These are phyloP conservation scores for Erythrocercus mccallii DNA, from an alignment of 2,113 vertebrate genomes.

Conservation along the genomic window DNA sequence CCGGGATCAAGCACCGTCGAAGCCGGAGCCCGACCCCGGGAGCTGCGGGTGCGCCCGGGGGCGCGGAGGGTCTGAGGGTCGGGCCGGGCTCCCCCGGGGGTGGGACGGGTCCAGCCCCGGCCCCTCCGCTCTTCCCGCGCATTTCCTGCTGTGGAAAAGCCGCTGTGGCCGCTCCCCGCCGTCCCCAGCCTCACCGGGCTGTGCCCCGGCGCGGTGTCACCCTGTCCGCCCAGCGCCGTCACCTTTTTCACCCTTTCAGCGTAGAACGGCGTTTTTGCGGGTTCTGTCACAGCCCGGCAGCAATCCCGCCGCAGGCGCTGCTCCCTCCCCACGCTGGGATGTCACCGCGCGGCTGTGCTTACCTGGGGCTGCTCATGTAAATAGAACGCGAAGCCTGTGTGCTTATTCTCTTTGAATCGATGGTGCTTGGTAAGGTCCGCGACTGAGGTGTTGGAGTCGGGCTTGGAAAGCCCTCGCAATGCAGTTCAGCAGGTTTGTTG, in stretches of 20 bases:
- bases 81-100: not conserved
- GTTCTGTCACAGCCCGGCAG: fast-evolving
- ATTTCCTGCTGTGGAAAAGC: fast-evolving
- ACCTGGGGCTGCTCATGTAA: not conserved
- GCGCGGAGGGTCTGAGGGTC: not conserved
- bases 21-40: not conserved
- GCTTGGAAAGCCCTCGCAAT: not conserved
- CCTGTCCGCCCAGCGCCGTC: not conserved
- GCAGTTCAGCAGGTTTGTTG: not conserved
- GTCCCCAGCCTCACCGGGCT: not conserved
- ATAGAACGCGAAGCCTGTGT: fast-evolving
- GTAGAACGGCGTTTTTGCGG: not conserved
- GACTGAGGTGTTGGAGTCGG: not conserved
- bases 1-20: too few species aligned
- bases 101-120: not conserved
- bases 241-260: fast-evolving
- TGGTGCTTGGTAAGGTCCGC: fast-evolving
- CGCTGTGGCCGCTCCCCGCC: not conserved
- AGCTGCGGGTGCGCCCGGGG: not conserved
- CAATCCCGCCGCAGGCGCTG: not conserved
- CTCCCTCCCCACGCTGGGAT: not conserved
- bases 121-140: not conserved
- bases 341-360: not conserved
- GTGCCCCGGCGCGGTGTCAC: not conserved
- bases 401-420: fast-evolving